Percentiles rank a stretch among this genome's conserved stretches.
phyloP scores from a whole-genome alignment of 2,113 vertebrate species.

The Aphelocoma coerulescens region DNA sequence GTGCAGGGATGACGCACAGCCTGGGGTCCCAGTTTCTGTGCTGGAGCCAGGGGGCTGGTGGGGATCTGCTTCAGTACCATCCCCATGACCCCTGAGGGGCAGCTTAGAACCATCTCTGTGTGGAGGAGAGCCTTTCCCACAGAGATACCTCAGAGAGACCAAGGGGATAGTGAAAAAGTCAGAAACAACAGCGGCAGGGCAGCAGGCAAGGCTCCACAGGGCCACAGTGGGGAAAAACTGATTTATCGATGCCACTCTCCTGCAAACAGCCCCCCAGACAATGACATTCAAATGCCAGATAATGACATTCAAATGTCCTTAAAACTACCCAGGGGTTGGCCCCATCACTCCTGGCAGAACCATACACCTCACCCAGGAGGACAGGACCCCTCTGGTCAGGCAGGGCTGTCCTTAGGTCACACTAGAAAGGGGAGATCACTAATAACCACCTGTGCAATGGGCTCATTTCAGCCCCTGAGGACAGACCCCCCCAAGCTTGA shows the following conservation, averaged over 20 bases:
- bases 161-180: not conserved
- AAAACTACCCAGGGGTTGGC: not conserved
- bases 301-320: not conserved
- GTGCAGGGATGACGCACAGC: not conserved
- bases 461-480: not conserved
- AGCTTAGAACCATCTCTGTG: not conserved
- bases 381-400: not conserved
- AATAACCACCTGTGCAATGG: not conserved
- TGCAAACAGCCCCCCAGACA: not conserved
- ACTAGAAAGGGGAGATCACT: not conserved
- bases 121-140: not conserved
- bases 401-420: not conserved
- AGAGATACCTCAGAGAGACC: not conserved
- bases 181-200: not conserved
- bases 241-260: accelerated
- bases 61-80: accelerated
- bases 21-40: not conserved
- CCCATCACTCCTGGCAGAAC: not conserved
- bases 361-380: not conserved
- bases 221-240: not conserved
- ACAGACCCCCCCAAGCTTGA: not conserved
- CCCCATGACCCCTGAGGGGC: not conserved
- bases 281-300: not conserved
- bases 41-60: not conserved
- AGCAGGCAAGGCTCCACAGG: not conserved